Base-by-base conservation (phyloP, 53 echinoderm and acorn worm genomes). In the Mesocentrotus franciscanus region DNA sequence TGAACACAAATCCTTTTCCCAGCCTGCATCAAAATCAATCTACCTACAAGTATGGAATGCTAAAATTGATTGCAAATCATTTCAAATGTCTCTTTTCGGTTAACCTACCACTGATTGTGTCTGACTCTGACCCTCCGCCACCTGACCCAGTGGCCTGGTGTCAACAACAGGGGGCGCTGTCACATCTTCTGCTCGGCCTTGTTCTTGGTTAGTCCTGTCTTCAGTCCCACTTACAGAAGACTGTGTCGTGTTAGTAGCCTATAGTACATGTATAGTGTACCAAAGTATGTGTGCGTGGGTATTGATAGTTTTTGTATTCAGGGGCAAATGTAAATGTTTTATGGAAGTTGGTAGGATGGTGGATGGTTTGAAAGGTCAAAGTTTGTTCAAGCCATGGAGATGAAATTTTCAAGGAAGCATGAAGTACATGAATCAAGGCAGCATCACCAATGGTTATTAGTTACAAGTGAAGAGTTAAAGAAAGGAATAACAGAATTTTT, bases 191-290 rank as follows among this genome's bases (percentile, higher is more conserved):
- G 22, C 56, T 24, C 12, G 55, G 5, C 26, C 24, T 20, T 85
- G 85, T 30, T 42, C 55, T 57, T 56, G 56, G 85, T 85, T 85
- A 57, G 85, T 56, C 57, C 57, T 49, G 18, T 55, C 85, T 85
- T 85, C 85, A 85, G 56, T 85, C 85, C 85, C 85, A 85, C 85
- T 56, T 57, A 85, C 56, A 85, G 85, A 26, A 85, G 85, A 26
- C 26, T 85, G 85, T 85, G 85, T 26, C 26, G 85, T 85, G 55
- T 85, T 85, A 85, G 76, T 32, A 76, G n/a, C 76, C 76, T 76
- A 76, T 14, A 76, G 76, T 76, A n/a, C n/a, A n/a, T n/a, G n/a
- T n/a, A 12, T 16, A 64, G 64, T 64, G 76, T 76, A 76, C 76
- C 76, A 29, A 76, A 32, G 76, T 76, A 33, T 76, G 76, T 76